These are phyloP conservation scores for Caenorhabditis auriculariae DNA, from an alignment of 2,888 invertebrate species.

Conservation along the genomic window DNA sequence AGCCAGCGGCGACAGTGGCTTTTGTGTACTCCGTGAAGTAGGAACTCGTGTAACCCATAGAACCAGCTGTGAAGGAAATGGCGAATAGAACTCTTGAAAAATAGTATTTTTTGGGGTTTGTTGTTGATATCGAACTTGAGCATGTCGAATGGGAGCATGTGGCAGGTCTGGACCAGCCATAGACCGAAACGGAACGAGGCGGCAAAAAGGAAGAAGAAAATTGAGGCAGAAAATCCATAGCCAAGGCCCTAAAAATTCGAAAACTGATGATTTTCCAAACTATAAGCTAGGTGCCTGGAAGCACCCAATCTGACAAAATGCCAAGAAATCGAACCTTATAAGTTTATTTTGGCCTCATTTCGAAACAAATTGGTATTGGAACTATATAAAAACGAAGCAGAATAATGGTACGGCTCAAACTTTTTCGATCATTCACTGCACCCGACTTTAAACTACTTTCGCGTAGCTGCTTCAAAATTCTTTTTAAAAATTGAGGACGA, in stretches of 20 bases:
- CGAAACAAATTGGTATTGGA: too few relatives aligned
- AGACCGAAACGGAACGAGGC: slow-evolving; percentile 63
- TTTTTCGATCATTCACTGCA: too few relatives aligned
- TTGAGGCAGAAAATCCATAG: slow-evolving; percentile 52
- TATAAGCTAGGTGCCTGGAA: too few relatives aligned
- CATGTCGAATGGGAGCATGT: slow-evolving; percentile 64
- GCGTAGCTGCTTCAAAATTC: too few relatives aligned
- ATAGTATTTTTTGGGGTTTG: too few relatives aligned
- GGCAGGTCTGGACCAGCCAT: slow-evolving; percentile 64
- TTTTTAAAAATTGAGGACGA: too few relatives aligned
- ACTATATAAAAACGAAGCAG: too few relatives aligned
- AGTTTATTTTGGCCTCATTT: slow-evolving; percentile 6
- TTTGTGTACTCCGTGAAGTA: slow-evolving; percentile 65
- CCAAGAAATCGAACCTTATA: slow-evolving; percentile 12
- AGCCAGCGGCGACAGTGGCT: slow-evolving; percentile 12
- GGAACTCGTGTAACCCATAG: slow-evolving; percentile 64
- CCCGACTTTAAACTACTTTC: too few relatives aligned
- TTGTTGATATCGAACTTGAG: too few relatives aligned
- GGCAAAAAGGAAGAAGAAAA: slow-evolving; percentile 64
- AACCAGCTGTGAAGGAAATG: slow-evolving; percentile 67
- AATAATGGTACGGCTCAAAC: too few relatives aligned
- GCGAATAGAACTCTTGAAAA: too few relatives aligned
- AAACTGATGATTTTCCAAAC: background rate
- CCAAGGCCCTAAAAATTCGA: slow-evolving; percentile 21
- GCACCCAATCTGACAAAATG: too few relatives aligned